phyloP scores from a whole-genome alignment of 1,140 invertebrate species.

The Brachionus asplanchnoidis region DNA sequence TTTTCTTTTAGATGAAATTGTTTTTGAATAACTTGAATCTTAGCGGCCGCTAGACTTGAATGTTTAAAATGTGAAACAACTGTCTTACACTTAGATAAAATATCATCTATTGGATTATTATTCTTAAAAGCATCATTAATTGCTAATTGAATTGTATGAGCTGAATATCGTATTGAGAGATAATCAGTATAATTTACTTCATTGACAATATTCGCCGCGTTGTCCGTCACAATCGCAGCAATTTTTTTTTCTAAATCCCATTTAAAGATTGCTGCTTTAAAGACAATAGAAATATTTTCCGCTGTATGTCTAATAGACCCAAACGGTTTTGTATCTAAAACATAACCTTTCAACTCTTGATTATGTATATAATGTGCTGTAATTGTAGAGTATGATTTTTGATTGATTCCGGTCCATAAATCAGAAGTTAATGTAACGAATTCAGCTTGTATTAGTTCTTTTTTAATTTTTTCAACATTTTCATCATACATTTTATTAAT shows the following conservation, averaged over 20 bases:
- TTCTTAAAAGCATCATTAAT: constrained; percentile 7
- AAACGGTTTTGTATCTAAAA: constrained; percentile 21
- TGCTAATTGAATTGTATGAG: constrained; percentile 5
- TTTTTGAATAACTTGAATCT: too few relatives aligned
- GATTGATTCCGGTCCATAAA: constrained; percentile 14
- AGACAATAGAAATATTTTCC: background rate
- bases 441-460: constrained; percentile 9
- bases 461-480: constrained; percentile 22
- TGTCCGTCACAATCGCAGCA: background rate
- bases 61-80: background rate
- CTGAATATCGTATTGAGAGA: background rate
- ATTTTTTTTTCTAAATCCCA: constrained; percentile 4
- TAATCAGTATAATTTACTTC: background rate
- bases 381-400: background rate
- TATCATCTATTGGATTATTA: background rate
- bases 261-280: background rate
- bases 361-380: constrained; percentile 22
- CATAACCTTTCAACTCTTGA: constrained; percentile 11
- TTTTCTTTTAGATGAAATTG: too few relatives aligned
- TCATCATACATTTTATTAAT: constrained; percentile 28
- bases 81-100: background rate
- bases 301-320: background rate
- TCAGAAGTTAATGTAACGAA: constrained; percentile 15
- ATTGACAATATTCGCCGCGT: background rate
- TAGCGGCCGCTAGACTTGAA: too few relatives aligned